Evolutionary conservation across 2,113 vertebrate genomes (phyloP), one percentile per base, ranked within the genome.

Genomic region (Podarcis cretensis): DNA sequence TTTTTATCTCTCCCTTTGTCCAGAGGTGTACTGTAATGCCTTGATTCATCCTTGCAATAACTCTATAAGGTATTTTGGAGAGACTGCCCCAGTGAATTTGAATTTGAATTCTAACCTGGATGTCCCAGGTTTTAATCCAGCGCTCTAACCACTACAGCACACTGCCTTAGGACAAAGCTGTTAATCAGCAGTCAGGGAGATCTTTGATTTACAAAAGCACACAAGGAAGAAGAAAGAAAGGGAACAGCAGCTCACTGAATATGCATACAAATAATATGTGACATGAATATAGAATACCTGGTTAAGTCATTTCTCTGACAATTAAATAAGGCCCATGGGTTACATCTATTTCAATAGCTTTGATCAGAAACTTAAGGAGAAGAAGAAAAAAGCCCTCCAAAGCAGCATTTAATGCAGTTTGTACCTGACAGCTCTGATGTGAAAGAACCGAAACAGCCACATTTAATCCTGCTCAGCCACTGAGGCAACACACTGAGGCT

Each of bases 291-390:
- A 88, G 43, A 0, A 73, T 73, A 54, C 81, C 83, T 84, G 23
- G 32, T 30, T 65, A 69, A 88, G 80, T 71, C 48, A 84, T 89
- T 94, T 85, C 86, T 90, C 89, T 16, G 87, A 80, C 74, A 90
- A 84, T 90, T 93, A 89, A 93, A 18, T 88, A 75, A 71, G 71
- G 85, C 81, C 82, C 68, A 86, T 77, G 81, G 75, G 81, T 87
- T 84, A 6, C 27, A 14, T 69, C 35, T 88, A 66, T 77, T 79
- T 65, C 90, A 78, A 0, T 78, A 25, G 20, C 85, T 91, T 94
- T 71, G 81, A 91, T 90, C 91, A 86, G 78, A 84, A 71, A 84
- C 40, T n/a, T 35, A 54, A 54, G 68, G 25, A 23, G 75, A 43
- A 25, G 37, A 9, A 10, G 48, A 10, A 10, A 69, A 93, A 94